Percentiles rank a stretch among this genome's conserved stretches.
Evolutionary conservation across 2,797 vertebrate genomes (phyloP).

Genomic region (Ispidina picta): DNA sequence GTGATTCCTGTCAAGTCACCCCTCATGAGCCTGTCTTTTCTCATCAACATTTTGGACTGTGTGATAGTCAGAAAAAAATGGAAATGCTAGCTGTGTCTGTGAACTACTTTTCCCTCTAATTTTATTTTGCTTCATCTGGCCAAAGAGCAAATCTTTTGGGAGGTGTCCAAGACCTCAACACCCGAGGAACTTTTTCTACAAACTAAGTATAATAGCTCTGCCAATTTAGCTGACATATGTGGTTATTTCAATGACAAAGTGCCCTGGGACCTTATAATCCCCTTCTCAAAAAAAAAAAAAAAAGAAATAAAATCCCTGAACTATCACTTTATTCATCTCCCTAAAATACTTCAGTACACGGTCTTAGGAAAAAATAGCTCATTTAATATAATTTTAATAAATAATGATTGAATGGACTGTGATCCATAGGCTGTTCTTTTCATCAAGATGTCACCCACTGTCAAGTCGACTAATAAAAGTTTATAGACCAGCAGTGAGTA

Average conservation of each 20-base stretch:
- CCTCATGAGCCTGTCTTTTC: not conserved
- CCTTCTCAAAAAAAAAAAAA: not conserved
- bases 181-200: constrained; percentile 11
- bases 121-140: not conserved
- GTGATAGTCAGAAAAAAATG: not conserved
- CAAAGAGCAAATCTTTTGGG: constrained; percentile 46
- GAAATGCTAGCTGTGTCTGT: not conserved
- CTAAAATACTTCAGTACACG: not conserved
- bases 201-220: constrained; percentile 17
- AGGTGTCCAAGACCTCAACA: not conserved
- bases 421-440: constrained; percentile 3
- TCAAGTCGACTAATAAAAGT: constrained; percentile 13
- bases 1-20: constrained; percentile 17
- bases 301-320: too few species aligned
- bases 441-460: constrained; percentile 14
- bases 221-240: constrained; percentile 41
- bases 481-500: not conserved
- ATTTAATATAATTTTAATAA: not conserved
- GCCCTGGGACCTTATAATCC: not conserved
- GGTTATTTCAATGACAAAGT: constrained; percentile 37
- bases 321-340: not conserved
- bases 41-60: not conserved
- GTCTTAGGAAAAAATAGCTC: not conserved
- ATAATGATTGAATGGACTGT: not conserved
- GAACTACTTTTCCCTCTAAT: not conserved